Percentiles rank a stretch among this genome's conserved stretches.
These are phyloP conservation scores for Adineta ricciae DNA, from an alignment of 2,888 invertebrate genomes.

Conservation along the genomic window DNA sequence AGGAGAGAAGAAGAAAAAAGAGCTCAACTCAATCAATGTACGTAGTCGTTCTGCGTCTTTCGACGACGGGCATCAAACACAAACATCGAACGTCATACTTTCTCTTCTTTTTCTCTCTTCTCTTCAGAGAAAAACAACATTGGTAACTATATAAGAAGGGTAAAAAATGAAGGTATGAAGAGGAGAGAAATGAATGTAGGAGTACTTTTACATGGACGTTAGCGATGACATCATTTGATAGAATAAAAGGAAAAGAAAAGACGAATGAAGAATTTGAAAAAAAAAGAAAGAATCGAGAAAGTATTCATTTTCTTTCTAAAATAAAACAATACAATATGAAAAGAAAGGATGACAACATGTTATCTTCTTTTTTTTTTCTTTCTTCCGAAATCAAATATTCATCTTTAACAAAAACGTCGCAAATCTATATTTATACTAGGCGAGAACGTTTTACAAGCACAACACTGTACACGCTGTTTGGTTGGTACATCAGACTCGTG, in stretches of 20 bases:
- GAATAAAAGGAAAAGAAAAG: not conserved
- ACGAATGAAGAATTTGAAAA: not conserved
- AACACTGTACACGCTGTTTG: not conserved
- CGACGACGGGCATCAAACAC: not conserved
- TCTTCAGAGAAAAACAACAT: not conserved
- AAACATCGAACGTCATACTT: not conserved
- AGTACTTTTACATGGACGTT: not conserved
- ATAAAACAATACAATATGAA: too few species aligned
- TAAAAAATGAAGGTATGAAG: not conserved
- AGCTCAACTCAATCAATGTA: not conserved
- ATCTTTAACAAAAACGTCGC: not conserved
- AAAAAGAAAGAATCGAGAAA: too few species aligned
- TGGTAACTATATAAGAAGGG: not conserved
- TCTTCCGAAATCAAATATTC: not conserved
- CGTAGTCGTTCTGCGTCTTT: not conserved
- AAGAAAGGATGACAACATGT: too few species aligned
- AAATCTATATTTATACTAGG: not conserved
- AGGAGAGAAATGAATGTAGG: not conserved
- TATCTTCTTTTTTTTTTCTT: not conserved
- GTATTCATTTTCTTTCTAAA: not conserved
- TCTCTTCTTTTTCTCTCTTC: not conserved
- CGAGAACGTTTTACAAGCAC: not conserved
- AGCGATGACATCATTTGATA: not conserved
- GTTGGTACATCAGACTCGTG: not conserved
- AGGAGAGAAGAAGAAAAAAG: not conserved